Percentiles rank a stretch among this genome's conserved stretches.
phyloP scores from a whole-genome alignment of 2,113 vertebrate genomes.

The Nicator chloris region DNA sequence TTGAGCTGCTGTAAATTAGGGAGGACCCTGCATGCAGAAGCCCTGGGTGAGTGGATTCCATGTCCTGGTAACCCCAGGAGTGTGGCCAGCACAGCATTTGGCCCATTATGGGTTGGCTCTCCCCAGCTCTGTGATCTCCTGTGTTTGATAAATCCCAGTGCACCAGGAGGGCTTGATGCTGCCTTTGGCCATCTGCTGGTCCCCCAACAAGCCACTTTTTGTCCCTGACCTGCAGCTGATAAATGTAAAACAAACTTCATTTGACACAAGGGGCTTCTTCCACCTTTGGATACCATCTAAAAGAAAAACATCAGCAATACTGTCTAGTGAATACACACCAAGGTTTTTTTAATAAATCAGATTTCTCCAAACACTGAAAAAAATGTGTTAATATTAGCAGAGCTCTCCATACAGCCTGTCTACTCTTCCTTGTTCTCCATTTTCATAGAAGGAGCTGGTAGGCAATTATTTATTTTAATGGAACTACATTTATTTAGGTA shows the following conservation, averaged over 20 bases:
- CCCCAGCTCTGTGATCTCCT: neutral
- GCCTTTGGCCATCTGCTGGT: neutral
- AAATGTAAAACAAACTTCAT: neutral
- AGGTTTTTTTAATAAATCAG: neutral
- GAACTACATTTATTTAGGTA: neutral
- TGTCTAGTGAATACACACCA: neutral
- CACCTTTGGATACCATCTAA: neutral
- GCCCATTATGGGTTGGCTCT: rapidly evolving
- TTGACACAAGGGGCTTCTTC: neutral
- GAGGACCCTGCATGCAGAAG: neutral
- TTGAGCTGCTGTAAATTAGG: neutral
- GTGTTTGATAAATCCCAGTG: neutral
- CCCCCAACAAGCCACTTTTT: neutral
- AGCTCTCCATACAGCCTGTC: neutral
- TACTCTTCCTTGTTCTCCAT: neutral
- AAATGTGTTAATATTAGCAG: neutral
- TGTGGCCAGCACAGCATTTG: neutral
- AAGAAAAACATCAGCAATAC: neutral
- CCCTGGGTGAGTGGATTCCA: neutral
- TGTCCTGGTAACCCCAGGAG: neutral
- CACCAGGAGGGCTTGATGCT: neutral
- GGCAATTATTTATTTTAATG: neutral
- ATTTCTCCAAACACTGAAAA: neutral
- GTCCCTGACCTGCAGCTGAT: neutral
- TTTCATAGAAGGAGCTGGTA: neutral